Base-by-base conservation (phyloP, 2,888 invertebrate genomes). In the Protophormia terraenovae region DNA sequence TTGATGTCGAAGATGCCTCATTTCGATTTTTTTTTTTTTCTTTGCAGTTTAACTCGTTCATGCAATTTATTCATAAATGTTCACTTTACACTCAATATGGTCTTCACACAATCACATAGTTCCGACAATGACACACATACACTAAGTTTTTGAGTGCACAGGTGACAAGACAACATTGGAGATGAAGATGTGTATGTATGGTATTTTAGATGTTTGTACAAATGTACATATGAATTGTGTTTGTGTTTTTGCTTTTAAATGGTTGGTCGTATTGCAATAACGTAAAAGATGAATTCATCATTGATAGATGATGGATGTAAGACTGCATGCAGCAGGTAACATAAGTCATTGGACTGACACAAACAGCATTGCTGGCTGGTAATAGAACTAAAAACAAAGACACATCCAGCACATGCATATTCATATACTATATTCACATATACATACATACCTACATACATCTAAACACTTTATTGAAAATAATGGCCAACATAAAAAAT, bases 1-100 rank as follows among this genome's bases (percentile, higher is more conserved):
- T 55, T 64, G 73, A 76, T 71, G 60, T 60, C 62, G 69, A 50
- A 80, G 58, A 64, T 69, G 75, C 60, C 73, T 73, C 32, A 45
- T 45, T 58, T 58, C 29, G n/a, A 38, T 14, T 58, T 27, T n/a
- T 14, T 64, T 24, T 24, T 32, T 53, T 62, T 14, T 29, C 64
- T 12, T 22, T 8, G 32, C 58, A 38, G 55, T 73, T 84, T 64
- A 84, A 69, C 86, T 88, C 89, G 86, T 88, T 89, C 88, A 87
- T 89, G 90, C 91, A 90, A 90, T 91, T 90, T 90, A 91, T 91
- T 89, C 90, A 91, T 90, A 91, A 90, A 89, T 90, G 89, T 89
- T 90, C 90, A 83, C 76, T 83, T 86, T 55, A 38, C 67, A 80
- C 64, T 72, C 77, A 83, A 76, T 69, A 69, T 77, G 58, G 72